Evolutionary conservation across 2,797 vertebrate species (phyloP).

Genomic region (Mico argentatus): DNA sequence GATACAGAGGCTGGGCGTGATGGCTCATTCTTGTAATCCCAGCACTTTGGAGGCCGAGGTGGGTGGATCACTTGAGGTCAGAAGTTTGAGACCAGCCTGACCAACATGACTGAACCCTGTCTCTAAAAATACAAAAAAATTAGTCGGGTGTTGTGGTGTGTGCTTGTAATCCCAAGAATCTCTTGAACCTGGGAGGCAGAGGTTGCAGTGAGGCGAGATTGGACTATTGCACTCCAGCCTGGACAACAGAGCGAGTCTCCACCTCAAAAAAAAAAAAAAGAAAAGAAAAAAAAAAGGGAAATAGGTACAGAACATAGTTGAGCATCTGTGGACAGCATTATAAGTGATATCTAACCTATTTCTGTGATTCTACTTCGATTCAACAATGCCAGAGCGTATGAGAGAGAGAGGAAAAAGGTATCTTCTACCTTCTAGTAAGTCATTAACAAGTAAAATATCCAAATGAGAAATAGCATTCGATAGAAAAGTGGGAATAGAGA

Average conservation of each 20-base stretch:
- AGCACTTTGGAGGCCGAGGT: background rate
- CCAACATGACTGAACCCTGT: background rate
- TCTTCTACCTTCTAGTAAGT: background rate
- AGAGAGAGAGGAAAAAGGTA: background rate
- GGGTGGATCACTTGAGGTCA: background rate
- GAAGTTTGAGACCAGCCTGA: background rate
- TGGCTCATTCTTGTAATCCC: background rate
- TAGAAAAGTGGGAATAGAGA: background rate
- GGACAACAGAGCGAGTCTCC: background rate
- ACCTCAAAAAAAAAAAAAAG: background rate
- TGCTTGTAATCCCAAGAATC: background rate
- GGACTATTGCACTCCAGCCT: background rate
- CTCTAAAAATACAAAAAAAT: background rate
- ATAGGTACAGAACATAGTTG: background rate
- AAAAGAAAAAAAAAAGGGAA: background rate
- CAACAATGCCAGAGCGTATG: background rate
- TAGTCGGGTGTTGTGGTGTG: background rate
- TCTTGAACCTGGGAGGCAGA: background rate
- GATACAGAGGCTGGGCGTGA: background rate
- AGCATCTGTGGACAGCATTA: background rate
- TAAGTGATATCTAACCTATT: background rate
- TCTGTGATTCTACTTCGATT: background rate
- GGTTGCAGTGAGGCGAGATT: background rate
- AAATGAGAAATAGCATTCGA: constrained; percentile 13
- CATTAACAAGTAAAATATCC: background rate